Percentiles rank a stretch among this genome's conserved stretches.
phyloP scores from a whole-genome alignment of 2,888 invertebrate species.

The Drosophila nigritarsus region DNA sequence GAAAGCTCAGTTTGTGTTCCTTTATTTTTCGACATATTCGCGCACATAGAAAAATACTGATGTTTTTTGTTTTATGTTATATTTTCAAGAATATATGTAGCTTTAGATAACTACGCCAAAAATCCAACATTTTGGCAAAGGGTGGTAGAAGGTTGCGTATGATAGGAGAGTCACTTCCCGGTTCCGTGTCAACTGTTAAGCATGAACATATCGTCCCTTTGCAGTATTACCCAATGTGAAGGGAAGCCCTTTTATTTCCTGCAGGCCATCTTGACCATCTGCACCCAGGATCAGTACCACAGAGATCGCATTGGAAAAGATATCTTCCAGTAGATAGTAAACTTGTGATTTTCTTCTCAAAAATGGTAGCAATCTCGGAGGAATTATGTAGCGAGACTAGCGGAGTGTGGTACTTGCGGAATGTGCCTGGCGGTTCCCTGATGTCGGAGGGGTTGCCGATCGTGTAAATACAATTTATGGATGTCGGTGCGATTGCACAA shows the following conservation, averaged over 20 bases:
- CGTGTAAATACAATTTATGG: too few species aligned
- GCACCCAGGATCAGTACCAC: too few species aligned
- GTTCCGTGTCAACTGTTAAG: background rate
- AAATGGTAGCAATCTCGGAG: background rate
- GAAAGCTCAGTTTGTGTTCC: background rate
- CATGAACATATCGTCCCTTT: background rate
- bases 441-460: too few species aligned
- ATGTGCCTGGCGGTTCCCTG: too few species aligned
- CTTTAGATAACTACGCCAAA: background rate
- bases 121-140: background rate
- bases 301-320: too few species aligned
- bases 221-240: background rate
- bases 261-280: too few species aligned
- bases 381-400: background rate
- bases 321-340: too few species aligned
- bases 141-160: background rate
- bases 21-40: background rate
- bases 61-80: too few species aligned
- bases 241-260: too few species aligned
- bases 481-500: background rate
- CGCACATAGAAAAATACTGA: too few species aligned
- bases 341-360: background rate
- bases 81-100: too few species aligned
- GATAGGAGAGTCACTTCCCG: background rate
- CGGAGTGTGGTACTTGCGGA: background rate